A percentile compares a stretch with the other conserved stretches of the same genome.
Evolutionary conservation across 37 sponge, comb jelly and placozoan genomes (phyloP).

Genomic region (Halisarca cf. caerulea): DNA sequence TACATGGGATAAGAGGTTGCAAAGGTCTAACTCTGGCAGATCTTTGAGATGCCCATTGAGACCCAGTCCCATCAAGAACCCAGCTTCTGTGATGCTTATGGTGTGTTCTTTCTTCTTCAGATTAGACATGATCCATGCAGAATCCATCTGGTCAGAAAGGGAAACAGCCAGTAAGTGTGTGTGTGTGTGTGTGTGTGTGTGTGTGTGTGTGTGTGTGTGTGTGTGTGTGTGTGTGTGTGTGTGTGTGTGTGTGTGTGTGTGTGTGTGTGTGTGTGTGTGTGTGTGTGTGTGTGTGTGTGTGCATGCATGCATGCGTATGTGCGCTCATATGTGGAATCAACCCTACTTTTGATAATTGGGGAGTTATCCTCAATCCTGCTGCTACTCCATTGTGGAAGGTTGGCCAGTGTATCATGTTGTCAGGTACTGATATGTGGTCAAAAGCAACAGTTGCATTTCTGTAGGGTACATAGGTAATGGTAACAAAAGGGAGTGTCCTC

Average conservation of each 20-base stretch:
- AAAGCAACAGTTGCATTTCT: constrained; percentile 71
- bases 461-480: not conserved
- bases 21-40: constrained; percentile 50
- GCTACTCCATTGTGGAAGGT: constrained; percentile 99
- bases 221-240: constrained; percentile 6
- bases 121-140: constrained; percentile 90
- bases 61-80: constrained; percentile 94
- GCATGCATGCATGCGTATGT: constrained; percentile 48
- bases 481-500: not conserved
- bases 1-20: constrained; percentile 46
- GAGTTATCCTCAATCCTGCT: constrained; percentile 71
- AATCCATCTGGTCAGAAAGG: constrained; percentile 64
- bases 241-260: not conserved
- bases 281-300: not conserved
- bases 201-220: constrained; percentile 8
- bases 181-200: not conserved
- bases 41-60: constrained; percentile 75
- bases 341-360: constrained; percentile 58
- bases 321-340: constrained; percentile 5
- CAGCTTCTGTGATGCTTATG: constrained; percentile 42
- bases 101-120: constrained; percentile 11
- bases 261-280: not conserved
- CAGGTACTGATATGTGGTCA: constrained; percentile 79
- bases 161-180: too few relatives aligned
- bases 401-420: constrained; percentile 82